phyloP scores from a whole-genome alignment of 2,888 invertebrate genomes.

The Celastrina argiolus region DNA sequence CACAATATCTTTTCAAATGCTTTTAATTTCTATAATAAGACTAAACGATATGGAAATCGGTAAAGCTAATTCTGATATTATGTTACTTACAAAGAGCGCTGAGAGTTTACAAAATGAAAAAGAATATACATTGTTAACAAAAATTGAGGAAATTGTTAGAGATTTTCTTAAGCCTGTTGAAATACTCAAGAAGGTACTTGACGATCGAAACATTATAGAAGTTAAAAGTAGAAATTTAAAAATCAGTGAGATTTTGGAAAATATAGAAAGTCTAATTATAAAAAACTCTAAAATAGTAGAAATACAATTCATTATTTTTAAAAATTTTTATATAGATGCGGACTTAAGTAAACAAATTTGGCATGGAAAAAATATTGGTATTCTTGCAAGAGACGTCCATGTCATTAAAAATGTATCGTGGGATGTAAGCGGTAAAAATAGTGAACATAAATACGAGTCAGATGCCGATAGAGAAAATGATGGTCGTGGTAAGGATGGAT shows the following conservation, averaged over 20 bases:
- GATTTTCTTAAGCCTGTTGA: conserved; percentile 17
- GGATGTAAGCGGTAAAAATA: conserved; percentile 21
- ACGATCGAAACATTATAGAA: conserved; percentile 8
- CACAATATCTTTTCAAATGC: neutral
- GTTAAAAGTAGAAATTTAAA: conserved; percentile 14
- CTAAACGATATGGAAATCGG: neutral
- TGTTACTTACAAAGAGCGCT: neutral
- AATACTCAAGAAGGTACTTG: conserved; percentile 7
- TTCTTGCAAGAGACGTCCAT: conserved; percentile 16
- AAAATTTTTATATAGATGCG: conserved; percentile 15
- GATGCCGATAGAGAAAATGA: conserved; percentile 7
- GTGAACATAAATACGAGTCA: conserved; percentile 2
- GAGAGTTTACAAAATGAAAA: conserved; percentile 9
- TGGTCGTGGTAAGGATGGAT: conserved; percentile 14
- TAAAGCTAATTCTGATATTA: conserved; percentile 3
- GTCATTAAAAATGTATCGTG: conserved; percentile 7
- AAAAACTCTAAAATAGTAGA: conserved; percentile 14
- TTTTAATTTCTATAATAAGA: conserved; percentile 3
- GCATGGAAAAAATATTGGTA: conserved; percentile 22
- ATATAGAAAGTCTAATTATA: conserved; percentile 10
- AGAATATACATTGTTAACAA: neutral
- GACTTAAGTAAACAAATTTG: conserved; percentile 15
- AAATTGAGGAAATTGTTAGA: conserved; percentile 10
- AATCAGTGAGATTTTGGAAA: conserved; percentile 3
- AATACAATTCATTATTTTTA: conserved; percentile 18